phyloP scores from a whole-genome alignment of 35 echinoderm and acorn worm genomes.

The Acanthaster planci region DNA sequence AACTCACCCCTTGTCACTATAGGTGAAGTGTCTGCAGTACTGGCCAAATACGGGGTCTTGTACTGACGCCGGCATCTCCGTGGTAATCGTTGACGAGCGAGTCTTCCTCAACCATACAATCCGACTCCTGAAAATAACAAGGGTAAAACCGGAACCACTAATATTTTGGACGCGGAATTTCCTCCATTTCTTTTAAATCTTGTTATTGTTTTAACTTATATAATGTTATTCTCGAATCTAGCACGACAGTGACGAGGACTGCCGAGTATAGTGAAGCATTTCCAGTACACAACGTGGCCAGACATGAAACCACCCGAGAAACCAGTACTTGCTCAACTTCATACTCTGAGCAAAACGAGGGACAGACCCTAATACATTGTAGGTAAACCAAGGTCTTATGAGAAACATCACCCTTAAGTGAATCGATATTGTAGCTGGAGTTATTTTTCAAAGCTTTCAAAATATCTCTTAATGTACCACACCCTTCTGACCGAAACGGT shows the following conservation, averaged over 20 bases:
- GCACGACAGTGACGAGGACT: not conserved
- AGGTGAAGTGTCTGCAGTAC: slow-evolving; percentile 9
- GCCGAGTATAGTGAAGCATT: slow-evolving; percentile 34
- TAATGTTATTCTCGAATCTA: not conserved
- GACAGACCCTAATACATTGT: slow-evolving; percentile 47
- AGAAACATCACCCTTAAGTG: not conserved
- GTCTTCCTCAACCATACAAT: not conserved
- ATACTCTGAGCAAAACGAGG: slow-evolving; percentile 26
- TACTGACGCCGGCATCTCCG: not conserved
- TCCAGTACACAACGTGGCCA: slow-evolving; percentile 72
- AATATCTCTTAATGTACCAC: too few relatives aligned
- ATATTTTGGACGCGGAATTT: too few relatives aligned
- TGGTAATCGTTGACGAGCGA: not conserved
- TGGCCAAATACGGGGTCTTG: not conserved
- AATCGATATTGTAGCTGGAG: too few relatives aligned
- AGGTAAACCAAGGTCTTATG: not conserved
- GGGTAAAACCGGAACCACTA: not conserved
- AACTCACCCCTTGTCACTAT: not conserved
- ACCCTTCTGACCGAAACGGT: too few relatives aligned
- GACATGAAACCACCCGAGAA: slow-evolving; percentile 57
- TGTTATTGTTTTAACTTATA: not conserved
- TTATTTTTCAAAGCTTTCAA: not conserved
- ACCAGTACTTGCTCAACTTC: slow-evolving; percentile 32
- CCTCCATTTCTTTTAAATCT: too few relatives aligned
- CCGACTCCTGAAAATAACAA: not conserved